Conservation (phyloP, 2,888 invertebrate species). For the Phlogophora meticulosa region DNA sequence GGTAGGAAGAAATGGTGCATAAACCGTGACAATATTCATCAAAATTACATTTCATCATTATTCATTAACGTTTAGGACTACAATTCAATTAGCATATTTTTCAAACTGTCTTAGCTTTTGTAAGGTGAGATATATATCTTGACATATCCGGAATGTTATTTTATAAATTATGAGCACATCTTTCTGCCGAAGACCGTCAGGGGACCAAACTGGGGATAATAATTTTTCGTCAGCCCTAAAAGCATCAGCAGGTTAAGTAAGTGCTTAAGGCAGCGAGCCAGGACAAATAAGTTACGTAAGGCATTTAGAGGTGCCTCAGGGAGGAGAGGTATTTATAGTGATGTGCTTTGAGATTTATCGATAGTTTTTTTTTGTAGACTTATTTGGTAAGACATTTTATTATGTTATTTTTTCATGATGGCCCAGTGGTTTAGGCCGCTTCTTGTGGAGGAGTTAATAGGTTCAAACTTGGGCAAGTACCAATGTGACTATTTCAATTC, state of each 20-base stretch:
- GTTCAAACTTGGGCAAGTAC: too few species aligned
- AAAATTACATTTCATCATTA: too few species aligned
- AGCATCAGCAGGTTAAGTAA: constrained; percentile 64
- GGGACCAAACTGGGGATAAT: constrained; percentile 48
- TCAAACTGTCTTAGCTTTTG: too few species aligned
- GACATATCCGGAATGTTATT: constrained; percentile 29
- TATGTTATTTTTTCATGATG: too few species aligned
- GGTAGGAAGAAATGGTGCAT: too few species aligned
- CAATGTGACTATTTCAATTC: too few species aligned
- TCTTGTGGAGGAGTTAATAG: too few species aligned
- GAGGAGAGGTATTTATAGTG: constrained; percentile 51
- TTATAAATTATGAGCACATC: constrained; percentile 43
- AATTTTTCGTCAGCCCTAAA: constrained; percentile 63
- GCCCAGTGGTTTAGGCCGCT: too few species aligned
- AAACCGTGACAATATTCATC: too few species aligned
- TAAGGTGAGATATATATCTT: constrained; percentile 13
- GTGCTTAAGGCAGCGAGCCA: constrained; percentile 66
- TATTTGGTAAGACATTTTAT: too few species aligned
- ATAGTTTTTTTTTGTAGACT: constrained; percentile 3
- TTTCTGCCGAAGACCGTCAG: constrained; percentile 8
- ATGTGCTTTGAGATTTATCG: constrained; percentile 22
- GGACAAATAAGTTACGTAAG: constrained; percentile 68
- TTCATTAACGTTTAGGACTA: too few species aligned
- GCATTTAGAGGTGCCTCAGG: constrained; percentile 62
- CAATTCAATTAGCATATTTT: too few species aligned